Evolutionary conservation across 2,113 vertebrate species (phyloP).

Genomic region (Anthoscopus minutus): DNA sequence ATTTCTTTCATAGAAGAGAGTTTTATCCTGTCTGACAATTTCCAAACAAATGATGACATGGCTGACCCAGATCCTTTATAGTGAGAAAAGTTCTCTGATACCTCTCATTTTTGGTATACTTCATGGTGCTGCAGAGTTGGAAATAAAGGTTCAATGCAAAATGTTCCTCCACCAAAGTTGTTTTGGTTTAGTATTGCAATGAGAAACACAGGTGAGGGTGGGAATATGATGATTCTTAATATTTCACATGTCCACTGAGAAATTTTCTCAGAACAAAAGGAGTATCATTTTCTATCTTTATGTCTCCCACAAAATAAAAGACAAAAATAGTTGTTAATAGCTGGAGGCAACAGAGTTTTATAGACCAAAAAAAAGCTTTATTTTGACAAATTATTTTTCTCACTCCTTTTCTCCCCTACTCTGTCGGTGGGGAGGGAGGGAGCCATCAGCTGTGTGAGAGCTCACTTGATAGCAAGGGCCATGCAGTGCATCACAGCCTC

Average conservation of each 20-base stretch:
- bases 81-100: not conserved
- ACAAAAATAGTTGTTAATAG: not conserved
- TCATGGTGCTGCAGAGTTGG: not conserved
- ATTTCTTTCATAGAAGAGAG: not conserved
- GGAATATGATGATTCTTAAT: not conserved
- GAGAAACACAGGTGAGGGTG: not conserved
- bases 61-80: not conserved
- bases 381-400: not conserved
- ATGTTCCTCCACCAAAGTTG: not conserved
- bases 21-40: not conserved
- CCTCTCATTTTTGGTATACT: not conserved
- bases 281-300: not conserved
- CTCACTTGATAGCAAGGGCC: not conserved
- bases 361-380: not conserved
- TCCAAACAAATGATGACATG: not conserved
- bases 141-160: not conserved
- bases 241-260: not conserved
- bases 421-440: not conserved
- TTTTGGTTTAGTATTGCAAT: not conserved
- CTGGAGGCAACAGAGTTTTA: not conserved
- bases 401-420: not conserved
- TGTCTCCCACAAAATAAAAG: not conserved
- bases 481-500: not conserved
- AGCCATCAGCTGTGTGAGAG: not conserved
- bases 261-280: not conserved